Conservation (phyloP, 2,797 vertebrate species). For the Sebastes goodei region DNA sequence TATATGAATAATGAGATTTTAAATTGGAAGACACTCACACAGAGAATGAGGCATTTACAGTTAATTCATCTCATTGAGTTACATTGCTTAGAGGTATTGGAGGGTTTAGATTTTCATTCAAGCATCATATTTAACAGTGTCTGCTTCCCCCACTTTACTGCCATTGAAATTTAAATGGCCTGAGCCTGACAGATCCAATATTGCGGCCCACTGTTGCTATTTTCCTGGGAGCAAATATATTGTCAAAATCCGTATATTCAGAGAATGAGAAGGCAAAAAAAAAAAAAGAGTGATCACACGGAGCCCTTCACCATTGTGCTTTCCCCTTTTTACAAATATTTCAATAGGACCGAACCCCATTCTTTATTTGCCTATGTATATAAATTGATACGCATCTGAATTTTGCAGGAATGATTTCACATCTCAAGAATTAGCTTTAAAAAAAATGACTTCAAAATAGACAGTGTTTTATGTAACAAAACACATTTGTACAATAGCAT, state of each 20-base stretch:
- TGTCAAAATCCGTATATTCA: conserved; percentile 79
- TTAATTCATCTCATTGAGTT: conserved; percentile 90
- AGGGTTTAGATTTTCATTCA: conserved; percentile 89
- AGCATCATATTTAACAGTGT: conserved; percentile 87
- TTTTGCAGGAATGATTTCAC: conserved; percentile 10
- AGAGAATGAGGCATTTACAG: conserved; percentile 89
- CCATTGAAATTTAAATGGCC: conserved; percentile 88
- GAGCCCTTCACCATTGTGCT: conserved; percentile 43
- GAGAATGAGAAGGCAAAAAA: conserved; percentile 67
- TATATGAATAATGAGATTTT: conserved; percentile 91
- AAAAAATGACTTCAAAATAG: conserved; percentile 11
- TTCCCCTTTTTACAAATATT: conserved; percentile 39
- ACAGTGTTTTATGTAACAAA: conserved; percentile 25
- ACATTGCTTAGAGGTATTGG: conserved; percentile 90
- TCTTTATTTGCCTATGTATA: conserved; percentile 44
- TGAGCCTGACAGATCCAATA: conserved; percentile 87
- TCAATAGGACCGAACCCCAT: conserved; percentile 37
- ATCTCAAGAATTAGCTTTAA: conserved; percentile 3
- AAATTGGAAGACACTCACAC: conserved; percentile 90
- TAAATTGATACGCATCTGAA: conserved; percentile 24
- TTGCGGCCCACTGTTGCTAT: conserved; percentile 84
- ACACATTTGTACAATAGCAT: conserved; percentile 18
- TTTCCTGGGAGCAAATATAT: conserved; percentile 85
- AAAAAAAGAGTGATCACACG: conserved; percentile 48
- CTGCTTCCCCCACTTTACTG: conserved; percentile 81